phyloP scores from a whole-genome alignment of 2,113 vertebrate genomes.

The Cathartes aura region DNA sequence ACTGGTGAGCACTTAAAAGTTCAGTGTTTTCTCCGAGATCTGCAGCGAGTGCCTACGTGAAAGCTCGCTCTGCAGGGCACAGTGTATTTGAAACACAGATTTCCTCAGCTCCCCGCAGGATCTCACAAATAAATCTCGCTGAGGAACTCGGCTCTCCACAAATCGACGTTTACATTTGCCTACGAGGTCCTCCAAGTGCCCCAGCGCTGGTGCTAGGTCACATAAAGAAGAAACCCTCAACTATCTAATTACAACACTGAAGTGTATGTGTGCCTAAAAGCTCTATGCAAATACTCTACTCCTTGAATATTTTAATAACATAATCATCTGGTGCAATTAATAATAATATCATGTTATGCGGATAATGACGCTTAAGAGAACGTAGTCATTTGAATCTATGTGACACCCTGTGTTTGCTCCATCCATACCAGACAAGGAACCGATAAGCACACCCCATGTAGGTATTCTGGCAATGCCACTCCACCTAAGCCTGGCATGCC shows the following conservation, averaged over 20 bases:
- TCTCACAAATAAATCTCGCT: slow-evolving; percentile 59
- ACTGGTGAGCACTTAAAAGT: slow-evolving; percentile 33
- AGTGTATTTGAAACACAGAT: slow-evolving; percentile 24
- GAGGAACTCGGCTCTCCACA: slow-evolving; percentile 24
- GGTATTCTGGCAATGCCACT: not conserved
- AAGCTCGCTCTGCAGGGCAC: slow-evolving; percentile 55
- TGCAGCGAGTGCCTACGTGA: slow-evolving; percentile 5
- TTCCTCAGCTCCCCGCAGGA: slow-evolving; percentile 59
- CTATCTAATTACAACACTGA: slow-evolving; percentile 20
- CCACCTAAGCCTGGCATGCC: not conserved
- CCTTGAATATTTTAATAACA: slow-evolving; percentile 34
- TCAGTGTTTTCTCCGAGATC: not conserved
- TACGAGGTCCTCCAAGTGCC: not conserved
- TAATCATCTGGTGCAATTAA: slow-evolving; percentile 15
- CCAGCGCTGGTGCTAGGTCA: slow-evolving; percentile 7
- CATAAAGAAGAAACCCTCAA: not conserved
- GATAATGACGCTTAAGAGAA: not conserved
- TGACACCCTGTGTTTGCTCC: not conserved
- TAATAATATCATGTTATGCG: not conserved
- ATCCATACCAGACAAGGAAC: not conserved
- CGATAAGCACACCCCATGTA: rapidly evolving
- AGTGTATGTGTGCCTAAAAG: slow-evolving; percentile 19
- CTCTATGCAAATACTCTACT: not conserved
- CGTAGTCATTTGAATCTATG: not conserved
- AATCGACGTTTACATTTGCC: slow-evolving; percentile 8